Base-by-base conservation (phyloP, 1,140 invertebrate genomes). In the Magallana gigas region DNA sequence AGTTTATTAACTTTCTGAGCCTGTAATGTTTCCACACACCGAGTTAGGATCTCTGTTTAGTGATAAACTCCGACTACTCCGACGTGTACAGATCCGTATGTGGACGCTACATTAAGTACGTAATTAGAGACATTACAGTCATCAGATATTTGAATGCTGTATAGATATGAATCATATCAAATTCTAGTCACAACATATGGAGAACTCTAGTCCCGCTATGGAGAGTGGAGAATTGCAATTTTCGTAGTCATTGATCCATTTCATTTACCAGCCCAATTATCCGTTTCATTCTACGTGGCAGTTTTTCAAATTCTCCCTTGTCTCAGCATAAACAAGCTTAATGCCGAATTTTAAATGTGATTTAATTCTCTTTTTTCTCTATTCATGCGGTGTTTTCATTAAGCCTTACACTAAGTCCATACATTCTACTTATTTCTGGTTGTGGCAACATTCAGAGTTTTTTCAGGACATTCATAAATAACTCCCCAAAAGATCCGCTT, bases 381-480 rank as follows among this genome's bases (percentile, higher is more conserved):
- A 12, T 76, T 76, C 68, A 76, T 12, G 7, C 9, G 18, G 36
- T 12, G 7, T 36, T n/a, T 64, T 64, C 12, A 64, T n/a, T 64
- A 16, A 64, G 60, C 60, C 16, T 64, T 64, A 64, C 14, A 76
- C 68, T 76, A 23, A 76, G 23, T 76, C 23, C 68, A 76, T 18
- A 29, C 68, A 36, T 76, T 76, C 11, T 12, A 76, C 68, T 29
- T 8, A 29, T 12, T 18, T 76, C 23, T 12, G 36, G 36, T 11
- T 4, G 14, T 76, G 23, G 68, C 68, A 76, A 11, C 36, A 62
- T 76, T 29, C 8, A 36, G 68, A 29, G 18, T 76, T 76, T 29
- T 76, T 29, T 29, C 68, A 76, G 29, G 68, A 76, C 68, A 76
- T 76, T 76, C 68, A 76, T 76, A 29, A 29, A 76, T 29, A 76